phyloP scores from a whole-genome alignment of 2,797 vertebrate genomes.

The Halcyon leucocephala region DNA sequence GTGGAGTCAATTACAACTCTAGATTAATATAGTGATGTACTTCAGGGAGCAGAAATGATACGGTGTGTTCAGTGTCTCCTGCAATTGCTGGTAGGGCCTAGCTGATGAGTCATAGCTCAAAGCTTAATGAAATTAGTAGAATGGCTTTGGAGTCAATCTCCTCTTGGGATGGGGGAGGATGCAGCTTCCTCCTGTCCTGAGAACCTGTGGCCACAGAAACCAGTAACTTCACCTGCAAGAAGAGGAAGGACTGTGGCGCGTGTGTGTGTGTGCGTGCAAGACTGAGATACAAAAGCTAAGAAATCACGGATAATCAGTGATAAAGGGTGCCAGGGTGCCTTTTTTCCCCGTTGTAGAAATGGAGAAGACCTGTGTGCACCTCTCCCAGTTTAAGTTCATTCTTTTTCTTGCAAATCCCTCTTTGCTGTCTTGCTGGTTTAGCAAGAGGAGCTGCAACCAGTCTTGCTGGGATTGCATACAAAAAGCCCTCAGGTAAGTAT shows the following conservation, averaged over 20 bases:
- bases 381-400: background rate
- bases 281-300: background rate
- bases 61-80: conserved; percentile 6
- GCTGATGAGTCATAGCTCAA: background rate
- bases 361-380: background rate
- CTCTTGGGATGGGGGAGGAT: background rate
- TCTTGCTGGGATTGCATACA: background rate
- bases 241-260: background rate
- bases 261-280: background rate
- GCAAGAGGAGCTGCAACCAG: background rate
- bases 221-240: background rate
- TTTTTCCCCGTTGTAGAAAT: background rate
- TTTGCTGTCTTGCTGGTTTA: background rate
- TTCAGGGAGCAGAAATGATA: conserved; percentile 13
- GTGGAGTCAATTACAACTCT: conserved; percentile 46
- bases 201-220: background rate
- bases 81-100: background rate
- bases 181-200: background rate
- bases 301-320: background rate
- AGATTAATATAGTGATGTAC: conserved; percentile 32
- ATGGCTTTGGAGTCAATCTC: background rate
- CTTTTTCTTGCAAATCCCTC: background rate
- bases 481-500: background rate
- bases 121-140: background rate
- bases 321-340: too few species aligned